phyloP scores from a whole-genome alignment of 2,797 vertebrate genomes.

The Hydrolagus colliei region DNA sequence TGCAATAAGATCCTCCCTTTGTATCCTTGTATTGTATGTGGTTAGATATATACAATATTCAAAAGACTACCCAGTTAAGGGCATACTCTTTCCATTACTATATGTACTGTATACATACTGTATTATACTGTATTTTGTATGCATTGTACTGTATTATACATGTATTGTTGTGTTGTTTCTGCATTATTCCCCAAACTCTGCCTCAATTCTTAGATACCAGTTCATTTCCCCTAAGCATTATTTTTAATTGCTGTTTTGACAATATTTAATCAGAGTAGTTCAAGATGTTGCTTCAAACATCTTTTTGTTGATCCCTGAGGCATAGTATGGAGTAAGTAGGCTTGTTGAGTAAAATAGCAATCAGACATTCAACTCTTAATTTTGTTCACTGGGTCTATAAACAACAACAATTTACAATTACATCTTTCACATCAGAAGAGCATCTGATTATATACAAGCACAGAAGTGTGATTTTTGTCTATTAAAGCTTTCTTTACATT shows the following conservation, averaged over 20 bases:
- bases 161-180: too few relatives aligned
- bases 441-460: too few relatives aligned
- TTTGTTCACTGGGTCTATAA: background rate
- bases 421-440: too few relatives aligned
- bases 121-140: too few relatives aligned
- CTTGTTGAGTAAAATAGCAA: background rate
- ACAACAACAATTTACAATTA: too few relatives aligned
- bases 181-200: background rate
- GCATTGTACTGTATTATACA: too few relatives aligned
- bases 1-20: conserved; percentile 56
- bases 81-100: background rate
- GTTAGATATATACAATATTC: background rate
- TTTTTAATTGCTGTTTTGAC: conserved; percentile 11
- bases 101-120: too few relatives aligned
- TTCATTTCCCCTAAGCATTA: background rate
- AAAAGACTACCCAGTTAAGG: too few relatives aligned
- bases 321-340: background rate
- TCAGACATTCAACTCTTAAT: background rate
- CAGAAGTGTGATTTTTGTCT: too few relatives aligned
- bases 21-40: conserved; percentile 74
- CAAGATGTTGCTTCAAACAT: conserved; percentile 1
- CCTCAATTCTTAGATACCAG: background rate
- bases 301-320: background rate
- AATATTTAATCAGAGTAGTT: background rate
- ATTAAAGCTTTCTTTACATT: too few relatives aligned